Evolutionary conservation across 2,113 vertebrate species (phyloP).

Genomic region (Lipotes vexillifer): DNA sequence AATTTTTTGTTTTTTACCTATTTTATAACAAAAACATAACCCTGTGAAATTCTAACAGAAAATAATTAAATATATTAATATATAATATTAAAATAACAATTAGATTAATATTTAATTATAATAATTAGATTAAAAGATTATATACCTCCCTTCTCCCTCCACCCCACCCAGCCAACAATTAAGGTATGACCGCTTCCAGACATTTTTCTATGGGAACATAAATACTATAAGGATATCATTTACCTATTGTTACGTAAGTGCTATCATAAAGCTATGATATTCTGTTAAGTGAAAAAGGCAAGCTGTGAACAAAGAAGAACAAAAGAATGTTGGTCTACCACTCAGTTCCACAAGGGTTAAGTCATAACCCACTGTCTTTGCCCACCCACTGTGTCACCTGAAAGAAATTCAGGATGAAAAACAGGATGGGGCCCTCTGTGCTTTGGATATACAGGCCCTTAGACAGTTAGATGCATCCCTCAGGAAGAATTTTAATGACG

Average conservation of each 20-base stretch:
- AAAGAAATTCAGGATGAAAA: neutral
- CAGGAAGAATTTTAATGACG: too few species aligned
- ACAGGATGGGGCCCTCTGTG: neutral
- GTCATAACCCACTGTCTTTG: neutral
- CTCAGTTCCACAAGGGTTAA: neutral
- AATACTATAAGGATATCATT: too few species aligned
- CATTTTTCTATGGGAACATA: neutral
- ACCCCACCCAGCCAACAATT: neutral
- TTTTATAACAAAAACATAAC: neutral
- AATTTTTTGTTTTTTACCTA: neutral
- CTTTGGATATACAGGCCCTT: neutral
- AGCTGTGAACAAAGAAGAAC: neutral
- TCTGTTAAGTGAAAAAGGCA: neutral
- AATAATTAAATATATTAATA: neutral
- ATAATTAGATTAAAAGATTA: neutral
- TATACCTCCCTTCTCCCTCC: neutral
- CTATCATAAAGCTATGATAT: neutral
- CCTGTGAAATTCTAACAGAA: neutral
- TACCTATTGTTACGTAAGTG: neutral
- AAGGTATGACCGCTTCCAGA: neutral
- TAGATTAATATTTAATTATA: neutral
- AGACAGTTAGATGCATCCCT: neutral
- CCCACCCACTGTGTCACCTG: neutral
- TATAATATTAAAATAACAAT: neutral
- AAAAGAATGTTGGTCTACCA: neutral